A percentile compares a stretch with the other conserved stretches of the same genome.
Evolutionary conservation across 2,113 vertebrate genomes (phyloP).

Genomic region (Aegithalos caudatus): DNA sequence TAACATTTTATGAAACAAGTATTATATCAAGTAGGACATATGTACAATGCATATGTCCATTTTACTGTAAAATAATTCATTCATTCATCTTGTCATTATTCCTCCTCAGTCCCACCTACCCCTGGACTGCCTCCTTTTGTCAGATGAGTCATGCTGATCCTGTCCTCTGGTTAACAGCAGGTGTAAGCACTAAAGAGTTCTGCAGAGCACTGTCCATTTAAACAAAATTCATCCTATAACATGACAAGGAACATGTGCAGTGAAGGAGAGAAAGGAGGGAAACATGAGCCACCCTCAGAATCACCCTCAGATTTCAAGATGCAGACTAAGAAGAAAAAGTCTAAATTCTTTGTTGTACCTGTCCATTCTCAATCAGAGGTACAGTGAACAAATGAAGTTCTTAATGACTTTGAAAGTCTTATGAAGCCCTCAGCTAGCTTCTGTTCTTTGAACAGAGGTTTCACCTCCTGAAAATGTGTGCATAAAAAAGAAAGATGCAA

Average conservation of each 20-base stretch:
- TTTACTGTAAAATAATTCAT: neutral
- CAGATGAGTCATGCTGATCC: neutral
- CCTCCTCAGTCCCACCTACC: neutral
- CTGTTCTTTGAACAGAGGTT: neutral
- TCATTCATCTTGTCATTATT: neutral
- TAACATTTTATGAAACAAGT: neutral
- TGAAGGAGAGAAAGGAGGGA: neutral
- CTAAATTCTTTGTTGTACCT: neutral
- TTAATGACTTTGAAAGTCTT: neutral
- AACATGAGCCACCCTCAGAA: neutral
- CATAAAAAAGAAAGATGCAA: neutral
- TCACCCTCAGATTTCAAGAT: neutral
- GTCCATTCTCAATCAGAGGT: neutral
- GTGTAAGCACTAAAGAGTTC: neutral
- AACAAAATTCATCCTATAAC: neutral
- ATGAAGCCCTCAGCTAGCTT: neutral
- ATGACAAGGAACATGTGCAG: neutral
- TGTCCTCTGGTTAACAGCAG: neutral
- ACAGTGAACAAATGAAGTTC: neutral
- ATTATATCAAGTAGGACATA: neutral
- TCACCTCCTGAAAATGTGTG: neutral
- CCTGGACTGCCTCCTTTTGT: neutral
- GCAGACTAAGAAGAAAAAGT: neutral
- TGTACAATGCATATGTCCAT: accelerated
- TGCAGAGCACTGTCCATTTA: neutral